Evolutionary conservation across 2,888 invertebrate genomes (phyloP), one percentile per base, ranked within the genome.

Genomic region (Acleris emargana): DNA sequence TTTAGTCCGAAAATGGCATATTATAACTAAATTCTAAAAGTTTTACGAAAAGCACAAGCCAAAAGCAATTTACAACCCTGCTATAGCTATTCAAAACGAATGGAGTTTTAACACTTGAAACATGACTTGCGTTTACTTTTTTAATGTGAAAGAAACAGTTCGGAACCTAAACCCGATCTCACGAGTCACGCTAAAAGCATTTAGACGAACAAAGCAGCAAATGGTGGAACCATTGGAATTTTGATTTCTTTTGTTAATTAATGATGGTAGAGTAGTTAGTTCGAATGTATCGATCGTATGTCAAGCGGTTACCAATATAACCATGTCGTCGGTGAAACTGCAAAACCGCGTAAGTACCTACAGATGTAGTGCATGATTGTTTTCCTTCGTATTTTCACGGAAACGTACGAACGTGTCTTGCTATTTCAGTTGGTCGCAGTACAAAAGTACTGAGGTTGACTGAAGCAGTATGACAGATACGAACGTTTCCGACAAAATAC

Each of bases 81-180:
- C 51, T 47, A 61, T 66, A n/a, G 3, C 51, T 47, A 61, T 66
- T 61, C 57, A 57, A 3, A 47, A 25, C 25, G 61, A 66, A 66
- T 66, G 16, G 61, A 61, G 61, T 57, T 61, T 57, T 61, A 61
- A 61, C 66, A 61, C 66, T 61, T 57, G 5, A 55, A 13, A 32
- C 11, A 22, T 66, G 66, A 66, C 60, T 66, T 5, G 53, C 20
- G 9, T 5, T 17, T 49, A 17, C 55, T 32, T 22, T 13, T 22
- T 22, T 25, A 17, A 38, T 38, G 38, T n/a, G 22, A 5, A 16
- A 25, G 55, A 38, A 42, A 55, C 20, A 9, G 57, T 45, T 45
- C 17, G 1, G 6, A 25, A 16, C n/a, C 32, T 64, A 22, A 51
- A 57, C 25, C 47, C 50, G 47, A 66, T 57, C 13, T 13, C 28